Evolutionary conservation across 2,113 vertebrate genomes (phyloP), one percentile per base, ranked within the genome.

Genomic region (Corythornis cristatus): DNA sequence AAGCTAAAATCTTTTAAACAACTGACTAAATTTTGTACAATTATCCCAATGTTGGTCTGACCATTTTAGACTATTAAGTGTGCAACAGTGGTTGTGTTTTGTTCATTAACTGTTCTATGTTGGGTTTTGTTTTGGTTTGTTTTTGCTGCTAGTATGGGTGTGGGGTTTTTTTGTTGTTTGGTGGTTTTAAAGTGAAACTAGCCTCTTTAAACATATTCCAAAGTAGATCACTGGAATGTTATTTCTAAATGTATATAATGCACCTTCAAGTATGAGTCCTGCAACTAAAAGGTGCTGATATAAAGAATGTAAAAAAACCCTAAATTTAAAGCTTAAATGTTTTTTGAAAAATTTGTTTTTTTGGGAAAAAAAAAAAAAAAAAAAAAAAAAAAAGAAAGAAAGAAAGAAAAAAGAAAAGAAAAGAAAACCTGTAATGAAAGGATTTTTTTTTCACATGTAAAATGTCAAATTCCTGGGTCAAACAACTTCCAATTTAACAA

Each of bases 381-480:
- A 23, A 35, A 40, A 62, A 19, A 25, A 8, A 37, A 37, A 14
- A 37, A 71, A 40, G 19, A 33, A 35, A 25, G 6, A 9, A 12
- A 35, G 3, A n/a, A n/a, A n/a, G n/a, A 33, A 3, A 64, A 22
- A 50, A 62, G 35, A 25, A 61, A 23, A 37, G 18, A 62, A 19
- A 25, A 15, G 26, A 72, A 42, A 19, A 15, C 77, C 37, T 57
- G 19, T 62, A 85, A 91, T 70, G 40, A 93, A 82, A 29, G 40
- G 4, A 6, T n/a, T 73, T 86, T 73, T 73, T 86, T 70, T 88
- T 70, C 9, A 60, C 1, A 5, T 45, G 46, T 20, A 76, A 81
- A 87, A 87, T 67, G 60, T 57, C 29, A 48, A 65, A 80, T 86
- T 90, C n/a, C 21, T 79, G 20, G 42, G 43, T 91, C 84, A 67